These are phyloP conservation scores for Plusia festucae DNA, from an alignment of 2,888 invertebrate species.

Conservation along the genomic window DNA sequence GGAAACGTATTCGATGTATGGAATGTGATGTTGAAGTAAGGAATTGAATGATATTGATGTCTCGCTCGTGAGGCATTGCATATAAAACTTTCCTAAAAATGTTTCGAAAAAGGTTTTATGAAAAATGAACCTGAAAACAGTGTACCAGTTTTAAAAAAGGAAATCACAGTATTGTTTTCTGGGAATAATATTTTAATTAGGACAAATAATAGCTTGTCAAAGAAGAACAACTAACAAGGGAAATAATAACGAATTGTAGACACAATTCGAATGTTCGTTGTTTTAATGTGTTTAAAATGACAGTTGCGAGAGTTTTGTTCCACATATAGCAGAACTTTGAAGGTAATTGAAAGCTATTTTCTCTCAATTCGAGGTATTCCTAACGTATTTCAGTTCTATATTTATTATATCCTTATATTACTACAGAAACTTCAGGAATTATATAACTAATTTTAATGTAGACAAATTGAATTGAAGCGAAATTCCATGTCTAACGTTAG, in stretches of 20 bases:
- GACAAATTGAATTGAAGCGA: conserved; percentile 31
- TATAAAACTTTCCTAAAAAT: neutral
- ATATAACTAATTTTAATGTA: conserved; percentile 19
- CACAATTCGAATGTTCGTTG: conserved; percentile 51
- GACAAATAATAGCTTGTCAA: conserved; percentile 24
- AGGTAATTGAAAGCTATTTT: conserved; percentile 39
- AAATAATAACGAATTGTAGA: conserved; percentile 43
- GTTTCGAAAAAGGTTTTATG: neutral
- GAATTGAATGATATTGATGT: conserved; percentile 38
- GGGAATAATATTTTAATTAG: conserved; percentile 31
- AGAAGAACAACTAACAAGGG: conserved; percentile 30
- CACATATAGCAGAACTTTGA: conserved; percentile 36
- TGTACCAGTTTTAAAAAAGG: conserved; percentile 12
- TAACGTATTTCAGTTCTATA: conserved; percentile 18
- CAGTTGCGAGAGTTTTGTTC: conserved; percentile 53
- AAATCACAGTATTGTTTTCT: conserved; percentile 2
- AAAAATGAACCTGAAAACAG: neutral
- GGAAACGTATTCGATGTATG: conserved; percentile 31
- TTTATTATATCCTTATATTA: neutral
- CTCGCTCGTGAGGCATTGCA: conserved; percentile 28
- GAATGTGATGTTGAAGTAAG: conserved; percentile 17
- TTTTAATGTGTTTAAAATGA: conserved; percentile 57
- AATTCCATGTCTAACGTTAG: conserved; percentile 42
- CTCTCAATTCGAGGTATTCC: conserved; percentile 41
- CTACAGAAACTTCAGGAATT: conserved; percentile 23